These are phyloP conservation scores for Pavo muticus DNA, from an alignment of 2,113 vertebrate species.

Conservation along the genomic window DNA sequence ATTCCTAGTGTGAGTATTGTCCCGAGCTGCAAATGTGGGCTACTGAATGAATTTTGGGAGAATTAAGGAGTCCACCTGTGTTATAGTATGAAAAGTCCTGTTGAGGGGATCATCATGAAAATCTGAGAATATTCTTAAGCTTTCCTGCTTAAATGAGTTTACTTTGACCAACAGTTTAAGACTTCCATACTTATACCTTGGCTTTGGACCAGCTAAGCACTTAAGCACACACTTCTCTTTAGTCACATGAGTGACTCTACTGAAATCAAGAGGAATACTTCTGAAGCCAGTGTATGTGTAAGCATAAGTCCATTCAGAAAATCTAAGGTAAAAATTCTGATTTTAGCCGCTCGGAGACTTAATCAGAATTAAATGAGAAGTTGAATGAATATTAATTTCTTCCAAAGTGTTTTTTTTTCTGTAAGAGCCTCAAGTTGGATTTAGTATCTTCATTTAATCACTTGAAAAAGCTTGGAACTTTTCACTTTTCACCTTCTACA, in stretches of 20 bases:
- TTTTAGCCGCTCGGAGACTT: slow-evolving; percentile 9
- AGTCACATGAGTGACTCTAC: background rate
- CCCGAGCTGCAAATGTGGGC: background rate
- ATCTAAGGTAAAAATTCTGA: background rate
- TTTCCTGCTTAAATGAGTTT: background rate
- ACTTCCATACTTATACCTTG: background rate
- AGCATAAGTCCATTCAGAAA: slow-evolving; percentile 7
- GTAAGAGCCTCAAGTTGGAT: background rate
- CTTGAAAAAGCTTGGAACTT: background rate
- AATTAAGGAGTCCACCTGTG: background rate
- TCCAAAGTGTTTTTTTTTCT: background rate
- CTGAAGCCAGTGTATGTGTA: background rate
- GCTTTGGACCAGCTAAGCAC: background rate
- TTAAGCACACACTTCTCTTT: background rate
- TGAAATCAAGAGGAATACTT: background rate
- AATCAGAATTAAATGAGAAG: slow-evolving; percentile 23
- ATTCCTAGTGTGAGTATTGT: background rate
- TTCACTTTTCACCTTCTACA: background rate
- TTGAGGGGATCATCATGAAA: background rate
- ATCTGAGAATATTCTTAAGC: background rate
- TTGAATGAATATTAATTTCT: background rate
- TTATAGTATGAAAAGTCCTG: background rate
- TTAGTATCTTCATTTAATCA: slow-evolving; percentile 12
- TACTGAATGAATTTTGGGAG: background rate
- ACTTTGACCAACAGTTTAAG: background rate